Evolutionary conservation across 2,888 invertebrate genomes (phyloP).

Genomic region (Diogma glabrata): DNA sequence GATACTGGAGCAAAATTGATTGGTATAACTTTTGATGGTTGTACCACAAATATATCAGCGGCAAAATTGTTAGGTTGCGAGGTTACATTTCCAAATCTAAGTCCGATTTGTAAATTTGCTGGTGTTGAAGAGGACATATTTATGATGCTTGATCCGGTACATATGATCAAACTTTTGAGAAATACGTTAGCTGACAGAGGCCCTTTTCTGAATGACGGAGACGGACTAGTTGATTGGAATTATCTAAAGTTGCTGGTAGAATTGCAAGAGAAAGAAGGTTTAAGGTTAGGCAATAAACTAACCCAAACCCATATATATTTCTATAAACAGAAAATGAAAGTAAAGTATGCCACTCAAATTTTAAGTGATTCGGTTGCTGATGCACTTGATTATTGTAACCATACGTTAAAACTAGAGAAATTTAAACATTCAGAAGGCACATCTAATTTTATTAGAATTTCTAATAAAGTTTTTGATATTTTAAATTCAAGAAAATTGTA

Average conservation of each 20-base stretch:
- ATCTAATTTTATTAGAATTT: slow-evolving; percentile 17
- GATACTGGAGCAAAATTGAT: not conserved
- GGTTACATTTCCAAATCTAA: not conserved
- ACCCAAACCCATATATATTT: not conserved
- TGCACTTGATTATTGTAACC: slow-evolving; percentile 20
- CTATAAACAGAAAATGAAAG: slow-evolving; percentile 1
- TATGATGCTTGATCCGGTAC: not conserved
- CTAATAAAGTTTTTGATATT: slow-evolving; percentile 22
- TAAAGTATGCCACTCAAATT: slow-evolving; percentile 13
- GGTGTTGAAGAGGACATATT: not conserved
- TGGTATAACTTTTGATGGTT: not conserved
- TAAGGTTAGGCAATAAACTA: not conserved
- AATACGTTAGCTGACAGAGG: not conserved
- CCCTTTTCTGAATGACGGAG: not conserved
- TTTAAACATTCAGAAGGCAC: slow-evolving; percentile 20
- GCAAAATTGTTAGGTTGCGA: not conserved
- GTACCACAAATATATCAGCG: not conserved
- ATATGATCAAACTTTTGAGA: not conserved
- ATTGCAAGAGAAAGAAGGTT: not conserved
- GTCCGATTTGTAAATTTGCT: not conserved
- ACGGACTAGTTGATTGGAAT: no score
- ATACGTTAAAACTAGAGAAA: slow-evolving; percentile 17
- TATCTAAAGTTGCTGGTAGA: no score
- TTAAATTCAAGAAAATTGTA: slow-evolving; percentile 19
- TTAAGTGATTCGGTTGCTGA: slow-evolving; percentile 22